Evolutionary conservation across 2,797 vertebrate species (phyloP).

Genomic region (Echiichthys vipera): DNA sequence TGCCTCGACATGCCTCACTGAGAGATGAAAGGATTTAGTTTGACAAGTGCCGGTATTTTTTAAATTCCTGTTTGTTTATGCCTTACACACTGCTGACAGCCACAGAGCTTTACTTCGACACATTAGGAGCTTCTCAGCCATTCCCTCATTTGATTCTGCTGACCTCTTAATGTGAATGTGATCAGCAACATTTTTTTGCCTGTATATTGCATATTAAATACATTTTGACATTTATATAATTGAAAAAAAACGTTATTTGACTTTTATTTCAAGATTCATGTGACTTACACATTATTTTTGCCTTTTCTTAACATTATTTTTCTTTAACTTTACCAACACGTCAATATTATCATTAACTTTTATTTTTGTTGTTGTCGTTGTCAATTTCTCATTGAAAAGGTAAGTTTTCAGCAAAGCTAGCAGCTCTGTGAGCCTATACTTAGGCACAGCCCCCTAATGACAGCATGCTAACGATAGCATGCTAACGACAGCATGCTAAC

Average conservation of each 20-base stretch:
- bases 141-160: background rate
- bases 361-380: background rate
- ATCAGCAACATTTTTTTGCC: background rate
- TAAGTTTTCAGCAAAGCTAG: background rate
- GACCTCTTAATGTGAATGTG: conserved; percentile 3
- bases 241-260: background rate
- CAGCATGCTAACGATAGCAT: too few species aligned
- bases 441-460: too few species aligned
- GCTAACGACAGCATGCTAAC: too few species aligned
- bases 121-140: conserved; percentile 1
- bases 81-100: conserved; percentile 14
- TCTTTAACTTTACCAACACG: background rate
- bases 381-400: background rate
- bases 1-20: conserved; percentile 1
- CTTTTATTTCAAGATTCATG: background rate
- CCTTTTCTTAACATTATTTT: background rate
- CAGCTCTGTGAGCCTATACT: too few species aligned
- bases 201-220: background rate
- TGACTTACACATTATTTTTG: background rate
- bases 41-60: conserved; percentile 35
- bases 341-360: background rate
- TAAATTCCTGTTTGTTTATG: conserved; percentile 40
- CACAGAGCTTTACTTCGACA: conserved; percentile 12
- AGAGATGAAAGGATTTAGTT: conserved; percentile 32
- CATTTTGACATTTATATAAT: background rate